Base-by-base conservation (phyloP, 2,797 vertebrate genomes). In the Muscicapa striata region DNA sequence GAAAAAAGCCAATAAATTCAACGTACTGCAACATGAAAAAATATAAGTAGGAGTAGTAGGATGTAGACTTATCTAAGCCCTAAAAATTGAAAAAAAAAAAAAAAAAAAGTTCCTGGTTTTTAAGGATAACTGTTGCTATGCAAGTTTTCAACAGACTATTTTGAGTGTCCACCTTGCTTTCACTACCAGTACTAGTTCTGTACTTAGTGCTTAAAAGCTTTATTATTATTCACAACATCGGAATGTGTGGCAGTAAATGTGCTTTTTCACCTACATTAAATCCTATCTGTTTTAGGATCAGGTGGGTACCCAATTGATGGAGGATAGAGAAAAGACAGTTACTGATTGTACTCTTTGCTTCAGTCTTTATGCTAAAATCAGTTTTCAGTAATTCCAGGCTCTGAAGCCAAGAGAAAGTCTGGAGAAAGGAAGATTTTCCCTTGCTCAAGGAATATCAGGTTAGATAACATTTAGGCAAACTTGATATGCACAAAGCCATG, bases 351-450 rank as follows among this genome's bases (percentile, higher is more conserved):
- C 30, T 45, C 17, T 29, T 63, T 76, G 4, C 16, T 69, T 49
- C 63, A 38, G 13, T 24, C 36, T 76, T 55, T 49, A 62, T 69
- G 36, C 32, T 61, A 41, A 40, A 36, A 45, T 41, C 34, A 34
- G 4, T 24, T 21, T 46, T 59, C 46, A 67, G 18, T 5, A 69
- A 45, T 69, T 70, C 29, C 49, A 69, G 57, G 5, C 16, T 4
- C 23, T 0, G 1, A 10, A 51, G 20, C 7, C 10, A 76, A 57
- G 27, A 38, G 4, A 29, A 75, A 18, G 2, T 29, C 43, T 38
- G 43, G 9, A 69, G 36, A 69, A 62, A 76, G 16, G 12, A 58
- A 58, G 8, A 32, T 19, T 83, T 83, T 38, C 20, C 8, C 6
- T 45, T 58, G 45, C 6, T 58, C 20, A 23, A 34, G 45, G 18